phyloP scores from a whole-genome alignment of 2,888 invertebrate species.

The Nipponacmea schrenckii region DNA sequence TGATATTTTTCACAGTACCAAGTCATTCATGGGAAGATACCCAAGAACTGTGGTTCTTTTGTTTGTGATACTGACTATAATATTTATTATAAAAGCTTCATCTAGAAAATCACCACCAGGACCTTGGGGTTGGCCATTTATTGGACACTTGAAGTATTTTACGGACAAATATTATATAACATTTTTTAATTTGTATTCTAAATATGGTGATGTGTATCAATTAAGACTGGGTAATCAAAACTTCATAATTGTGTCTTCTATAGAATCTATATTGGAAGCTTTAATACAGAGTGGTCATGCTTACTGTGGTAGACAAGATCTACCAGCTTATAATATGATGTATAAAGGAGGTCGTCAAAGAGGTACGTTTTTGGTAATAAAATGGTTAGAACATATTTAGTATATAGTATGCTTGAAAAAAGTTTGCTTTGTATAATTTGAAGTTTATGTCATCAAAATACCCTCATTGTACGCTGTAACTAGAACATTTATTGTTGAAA shows the following conservation, averaged over 20 bases:
- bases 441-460: too few species aligned
- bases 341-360: slow-evolving; percentile 41
- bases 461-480: too few species aligned
- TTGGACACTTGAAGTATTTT: slow-evolving; percentile 41
- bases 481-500: too few species aligned
- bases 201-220: slow-evolving; percentile 51
- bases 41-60: neutral
- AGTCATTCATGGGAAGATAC: neutral
- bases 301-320: slow-evolving; percentile 42
- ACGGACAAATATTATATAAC: slow-evolving; percentile 39
- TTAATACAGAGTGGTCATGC: slow-evolving; percentile 35
- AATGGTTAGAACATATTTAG: neutral
- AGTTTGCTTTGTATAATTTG: neutral
- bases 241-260: slow-evolving; percentile 46
- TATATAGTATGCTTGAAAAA: neutral
- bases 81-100: slow-evolving; percentile 34
- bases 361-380: slow-evolving; percentile 27
- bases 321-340: slow-evolving; percentile 33
- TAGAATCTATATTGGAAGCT: slow-evolving; percentile 48
- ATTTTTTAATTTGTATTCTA: slow-evolving; percentile 41
- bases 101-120: slow-evolving; percentile 40
- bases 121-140: slow-evolving; percentile 41
- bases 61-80: slow-evolving; percentile 27
- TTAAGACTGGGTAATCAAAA: slow-evolving; percentile 41
- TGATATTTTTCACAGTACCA: neutral